Conservation (phyloP, 2,113 vertebrate species). For the Coptodon bakossiorum region DNA sequence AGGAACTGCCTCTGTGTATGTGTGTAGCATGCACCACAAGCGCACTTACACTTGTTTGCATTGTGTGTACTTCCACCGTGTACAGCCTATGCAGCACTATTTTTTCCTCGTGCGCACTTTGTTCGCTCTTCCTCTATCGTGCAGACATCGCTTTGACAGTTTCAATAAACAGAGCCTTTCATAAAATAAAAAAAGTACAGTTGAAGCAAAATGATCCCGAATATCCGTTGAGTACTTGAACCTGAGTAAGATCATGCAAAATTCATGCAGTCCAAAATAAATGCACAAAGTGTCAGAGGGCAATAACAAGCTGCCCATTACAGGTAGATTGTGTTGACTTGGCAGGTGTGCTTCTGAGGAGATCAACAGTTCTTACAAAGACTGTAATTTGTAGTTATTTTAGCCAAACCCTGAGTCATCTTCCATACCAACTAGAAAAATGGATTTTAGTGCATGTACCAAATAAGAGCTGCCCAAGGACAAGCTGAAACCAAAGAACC, state of each 20-base stretch:
- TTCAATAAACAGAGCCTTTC: background rate
- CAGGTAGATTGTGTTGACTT: constrained; percentile 4
- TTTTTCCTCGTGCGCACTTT: background rate
- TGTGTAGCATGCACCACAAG: background rate
- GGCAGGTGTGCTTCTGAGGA: background rate
- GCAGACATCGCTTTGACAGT: background rate
- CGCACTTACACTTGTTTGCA: constrained; percentile 18
- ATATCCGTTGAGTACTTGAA: background rate
- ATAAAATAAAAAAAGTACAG: background rate
- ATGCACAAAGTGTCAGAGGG: constrained; percentile 8
- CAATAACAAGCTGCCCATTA: constrained; percentile 16
- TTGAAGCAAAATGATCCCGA: background rate
- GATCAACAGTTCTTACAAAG: constrained; percentile 2
- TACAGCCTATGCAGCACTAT: background rate
- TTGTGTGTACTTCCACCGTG: background rate
- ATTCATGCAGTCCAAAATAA: background rate
- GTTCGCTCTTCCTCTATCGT: background rate
- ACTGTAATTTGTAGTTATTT: constrained; percentile 1
- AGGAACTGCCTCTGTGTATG: constrained; percentile 42
- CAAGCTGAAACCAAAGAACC: background rate
- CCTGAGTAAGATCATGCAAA: background rate
- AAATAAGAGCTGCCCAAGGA: background rate
- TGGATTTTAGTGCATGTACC: background rate
- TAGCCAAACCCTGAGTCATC: background rate
- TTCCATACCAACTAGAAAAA: background rate